phyloP scores from a whole-genome alignment of 2,888 invertebrate species.

The Agrenia bidenticulata region DNA sequence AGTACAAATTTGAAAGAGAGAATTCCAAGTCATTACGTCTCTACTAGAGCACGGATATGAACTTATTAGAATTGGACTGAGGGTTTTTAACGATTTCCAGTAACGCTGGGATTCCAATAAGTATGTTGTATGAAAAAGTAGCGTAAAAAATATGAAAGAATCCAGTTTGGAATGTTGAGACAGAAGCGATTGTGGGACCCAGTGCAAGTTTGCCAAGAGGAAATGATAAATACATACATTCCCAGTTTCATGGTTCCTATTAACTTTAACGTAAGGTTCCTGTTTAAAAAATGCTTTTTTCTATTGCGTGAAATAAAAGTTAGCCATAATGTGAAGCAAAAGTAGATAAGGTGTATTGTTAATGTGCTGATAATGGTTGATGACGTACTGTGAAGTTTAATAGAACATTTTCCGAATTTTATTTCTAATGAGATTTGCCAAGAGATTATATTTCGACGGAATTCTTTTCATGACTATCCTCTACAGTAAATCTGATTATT shows the following conservation, averaged over 20 bases:
- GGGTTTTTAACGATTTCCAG: background rate
- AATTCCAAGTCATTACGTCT: background rate
- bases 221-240: conserved; percentile 43
- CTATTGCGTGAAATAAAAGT: conserved; percentile 52
- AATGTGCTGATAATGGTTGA: background rate
- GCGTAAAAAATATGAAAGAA: background rate
- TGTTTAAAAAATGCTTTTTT: conserved; percentile 57
- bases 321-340: conserved; percentile 7
- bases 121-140: background rate
- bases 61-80: too few relatives aligned
- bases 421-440: too few relatives aligned
- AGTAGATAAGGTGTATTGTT: conserved; percentile 6
- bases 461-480: too few relatives aligned
- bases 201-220: conserved; percentile 20
- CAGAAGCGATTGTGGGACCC: conserved; percentile 16
- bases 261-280: conserved; percentile 57
- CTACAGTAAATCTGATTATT: too few relatives aligned
- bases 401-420: too few relatives aligned
- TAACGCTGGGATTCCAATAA: background rate
- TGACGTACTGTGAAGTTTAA: too few relatives aligned
- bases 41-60: background rate
- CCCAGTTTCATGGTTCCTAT: conserved; percentile 58
- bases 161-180: background rate
- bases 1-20: conserved; percentile 2
- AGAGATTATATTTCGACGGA: too few relatives aligned